These are phyloP conservation scores for Clytia hemisphaerica DNA, from an alignment of 30 jellyfish, hydroid and myxozoan genomes.

Conservation along the genomic window DNA sequence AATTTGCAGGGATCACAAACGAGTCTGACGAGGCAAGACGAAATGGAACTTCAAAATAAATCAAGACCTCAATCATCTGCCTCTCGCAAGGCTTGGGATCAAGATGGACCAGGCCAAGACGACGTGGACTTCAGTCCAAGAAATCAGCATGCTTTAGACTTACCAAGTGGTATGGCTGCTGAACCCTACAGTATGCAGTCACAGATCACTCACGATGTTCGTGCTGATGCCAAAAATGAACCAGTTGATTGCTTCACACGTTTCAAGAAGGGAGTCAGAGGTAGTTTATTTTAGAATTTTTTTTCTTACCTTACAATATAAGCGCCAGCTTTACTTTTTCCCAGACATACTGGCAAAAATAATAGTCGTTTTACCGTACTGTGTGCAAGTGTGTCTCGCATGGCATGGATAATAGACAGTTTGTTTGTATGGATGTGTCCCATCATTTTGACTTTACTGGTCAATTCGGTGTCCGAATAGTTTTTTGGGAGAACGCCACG, in stretches of 20 bases:
- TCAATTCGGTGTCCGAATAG: too few species aligned
- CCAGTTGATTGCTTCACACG: constrained; percentile 88
- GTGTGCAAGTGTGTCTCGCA: too few species aligned
- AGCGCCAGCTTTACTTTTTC: too few species aligned
- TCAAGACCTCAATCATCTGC: constrained; percentile 39
- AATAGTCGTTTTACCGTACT: too few species aligned
- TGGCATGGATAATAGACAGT: too few species aligned
- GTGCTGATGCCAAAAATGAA: constrained; percentile 73
- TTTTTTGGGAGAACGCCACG: too few species aligned
- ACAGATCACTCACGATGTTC: constrained; percentile 76
- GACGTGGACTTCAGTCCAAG: constrained; percentile 94
- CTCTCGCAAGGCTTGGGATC: constrained; percentile 48
- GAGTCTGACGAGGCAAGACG: constrained; percentile 69
- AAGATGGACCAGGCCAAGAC: constrained; percentile 94
- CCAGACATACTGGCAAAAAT: too few species aligned
- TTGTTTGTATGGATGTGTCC: too few species aligned
- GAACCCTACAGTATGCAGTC: constrained; percentile 97
- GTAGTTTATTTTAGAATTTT: too few species aligned
- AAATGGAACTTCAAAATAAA: constrained; percentile 77
- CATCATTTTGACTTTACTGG: too few species aligned
- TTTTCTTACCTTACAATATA: too few species aligned
- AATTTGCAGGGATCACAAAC: constrained; percentile 81
- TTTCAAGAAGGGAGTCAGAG: constrained; percentile 73
- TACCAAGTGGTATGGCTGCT: constrained; percentile 97
- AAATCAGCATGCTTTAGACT: constrained; percentile 78